These are phyloP conservation scores for Hyposoter didymator DNA, from an alignment of 2,888 invertebrate species.

Conservation along the genomic window DNA sequence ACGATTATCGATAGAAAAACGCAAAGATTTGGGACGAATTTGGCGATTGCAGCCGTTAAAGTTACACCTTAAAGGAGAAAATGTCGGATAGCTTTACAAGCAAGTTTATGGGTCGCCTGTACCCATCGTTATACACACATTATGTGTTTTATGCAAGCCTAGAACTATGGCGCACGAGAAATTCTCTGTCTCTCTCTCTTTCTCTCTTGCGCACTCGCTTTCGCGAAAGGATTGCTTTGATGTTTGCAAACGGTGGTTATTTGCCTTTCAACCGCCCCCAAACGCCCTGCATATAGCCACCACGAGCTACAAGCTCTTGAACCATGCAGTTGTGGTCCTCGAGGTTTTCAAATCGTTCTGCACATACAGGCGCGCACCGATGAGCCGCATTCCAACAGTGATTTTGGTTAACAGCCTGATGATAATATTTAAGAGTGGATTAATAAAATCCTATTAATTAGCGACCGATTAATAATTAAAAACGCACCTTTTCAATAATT, in stretches of 20 bases:
- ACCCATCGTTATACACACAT: constrained; percentile 40
- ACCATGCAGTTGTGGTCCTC: constrained; percentile 37
- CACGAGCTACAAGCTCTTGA: constrained; percentile 26
- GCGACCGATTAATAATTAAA: neutral
- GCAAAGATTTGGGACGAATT: neutral
- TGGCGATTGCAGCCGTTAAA: neutral
- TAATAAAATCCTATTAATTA: neutral
- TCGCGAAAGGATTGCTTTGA: constrained; percentile 50
- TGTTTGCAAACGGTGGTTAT: constrained; percentile 41
- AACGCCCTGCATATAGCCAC: constrained; percentile 22
- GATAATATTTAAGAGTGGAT: neutral
- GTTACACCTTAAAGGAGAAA: constrained; percentile 34
- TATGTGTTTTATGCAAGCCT: constrained; percentile 55
- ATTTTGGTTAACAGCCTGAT: constrained; percentile 10
- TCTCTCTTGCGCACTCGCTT: neutral
- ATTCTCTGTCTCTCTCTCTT: constrained; percentile 13
- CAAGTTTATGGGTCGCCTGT: constrained; percentile 37
- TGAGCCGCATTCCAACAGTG: constrained; percentile 1
- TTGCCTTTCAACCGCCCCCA: constrained; percentile 35
- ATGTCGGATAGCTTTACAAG: constrained; percentile 8
- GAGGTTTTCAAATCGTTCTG: constrained; percentile 47
- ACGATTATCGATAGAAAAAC: neutral
- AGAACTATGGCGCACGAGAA: constrained; percentile 31
- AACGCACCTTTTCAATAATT: neutral
- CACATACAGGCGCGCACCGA: constrained; percentile 15